Evolutionary conservation across 1,140 invertebrate genomes (phyloP).

Genomic region (Oedothorax gibbosus): DNA sequence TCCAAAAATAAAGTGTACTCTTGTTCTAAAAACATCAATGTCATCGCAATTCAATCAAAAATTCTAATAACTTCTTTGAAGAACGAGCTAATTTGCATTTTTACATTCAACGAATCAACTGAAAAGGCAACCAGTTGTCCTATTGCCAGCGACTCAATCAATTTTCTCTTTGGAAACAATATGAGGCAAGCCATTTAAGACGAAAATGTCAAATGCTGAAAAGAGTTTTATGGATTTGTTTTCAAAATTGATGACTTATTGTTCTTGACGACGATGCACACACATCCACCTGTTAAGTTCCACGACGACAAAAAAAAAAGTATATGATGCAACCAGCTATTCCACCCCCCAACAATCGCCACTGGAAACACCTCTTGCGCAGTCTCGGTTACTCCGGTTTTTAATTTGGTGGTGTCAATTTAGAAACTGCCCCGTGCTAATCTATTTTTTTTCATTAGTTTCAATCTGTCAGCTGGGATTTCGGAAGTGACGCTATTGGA

Average conservation of each 20-base stretch:
- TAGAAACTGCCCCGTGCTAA: slow-evolving; percentile 6
- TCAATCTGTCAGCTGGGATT: slow-evolving; percentile 44
- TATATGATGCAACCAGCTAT: slow-evolving; percentile 34
- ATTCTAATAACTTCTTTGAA: too few species aligned
- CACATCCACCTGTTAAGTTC: neutral
- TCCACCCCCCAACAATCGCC: neutral
- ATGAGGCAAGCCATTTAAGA: neutral
- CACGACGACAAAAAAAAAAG: too few species aligned
- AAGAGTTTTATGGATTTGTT: neutral
- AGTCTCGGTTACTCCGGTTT: slow-evolving; percentile 45
- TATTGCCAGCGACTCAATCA: too few species aligned
- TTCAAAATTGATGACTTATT: neutral
- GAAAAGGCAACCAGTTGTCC: too few species aligned
- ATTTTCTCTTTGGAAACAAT: neutral
- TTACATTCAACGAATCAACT: too few species aligned
- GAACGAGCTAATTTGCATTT: too few species aligned
- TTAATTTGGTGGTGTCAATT: slow-evolving; percentile 46
- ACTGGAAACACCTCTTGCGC: slow-evolving; percentile 45
- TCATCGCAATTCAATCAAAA: too few species aligned
- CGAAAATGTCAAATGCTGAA: neutral
- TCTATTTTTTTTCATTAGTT: slow-evolving; percentile 58
- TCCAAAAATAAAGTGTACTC: too few species aligned
- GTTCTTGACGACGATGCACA: neutral
- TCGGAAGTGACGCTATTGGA: slow-evolving; percentile 53
- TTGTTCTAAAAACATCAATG: too few species aligned